Evolutionary conservation across 1,140 invertebrate species (phyloP).

Genomic region (Sitophilus oryzae): DNA sequence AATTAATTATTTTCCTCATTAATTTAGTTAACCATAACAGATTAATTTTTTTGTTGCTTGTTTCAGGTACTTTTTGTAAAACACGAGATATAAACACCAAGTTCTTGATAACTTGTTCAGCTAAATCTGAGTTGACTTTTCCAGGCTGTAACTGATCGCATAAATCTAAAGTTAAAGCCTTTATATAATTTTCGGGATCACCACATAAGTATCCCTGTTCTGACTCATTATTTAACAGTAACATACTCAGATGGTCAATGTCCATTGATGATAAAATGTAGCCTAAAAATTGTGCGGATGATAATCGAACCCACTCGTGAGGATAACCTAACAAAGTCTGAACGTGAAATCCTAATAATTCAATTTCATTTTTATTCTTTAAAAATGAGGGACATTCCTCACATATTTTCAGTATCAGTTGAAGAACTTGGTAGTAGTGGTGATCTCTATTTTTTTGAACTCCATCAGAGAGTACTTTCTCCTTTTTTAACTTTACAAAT

Average conservation of each 20-base stretch:
- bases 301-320: conserved; percentile 70
- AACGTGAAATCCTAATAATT: conserved; percentile 46
- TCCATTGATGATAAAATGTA: conserved; percentile 61
- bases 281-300: conserved; percentile 67
- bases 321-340: conserved; percentile 54
- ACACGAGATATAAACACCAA: conserved; percentile 63
- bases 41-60: conserved; percentile 44
- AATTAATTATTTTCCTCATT: conserved; percentile 62
- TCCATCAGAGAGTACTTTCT: conserved; percentile 38
- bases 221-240: conserved; percentile 45
- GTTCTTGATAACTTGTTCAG: conserved; percentile 67
- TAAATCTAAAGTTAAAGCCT: conserved; percentile 64
- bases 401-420: conserved; percentile 57
- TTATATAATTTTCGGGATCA: conserved; percentile 54
- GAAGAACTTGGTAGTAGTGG: conserved; percentile 66
- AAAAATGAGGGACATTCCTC: conserved; percentile 50
- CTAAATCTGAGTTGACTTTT: conserved; percentile 51
- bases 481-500: conserved; percentile 40
- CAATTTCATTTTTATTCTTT: conserved; percentile 32
- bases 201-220: conserved; percentile 56
- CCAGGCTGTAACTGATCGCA: conserved; percentile 65
- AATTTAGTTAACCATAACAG: conserved; percentile 64
- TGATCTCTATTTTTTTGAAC: conserved; percentile 55
- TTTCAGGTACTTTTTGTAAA: conserved; percentile 48
- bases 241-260: conserved; percentile 51